These are phyloP conservation scores for Sebastes dallii DNA, from an alignment of 2,797 vertebrate species.

Conservation along the genomic window DNA sequence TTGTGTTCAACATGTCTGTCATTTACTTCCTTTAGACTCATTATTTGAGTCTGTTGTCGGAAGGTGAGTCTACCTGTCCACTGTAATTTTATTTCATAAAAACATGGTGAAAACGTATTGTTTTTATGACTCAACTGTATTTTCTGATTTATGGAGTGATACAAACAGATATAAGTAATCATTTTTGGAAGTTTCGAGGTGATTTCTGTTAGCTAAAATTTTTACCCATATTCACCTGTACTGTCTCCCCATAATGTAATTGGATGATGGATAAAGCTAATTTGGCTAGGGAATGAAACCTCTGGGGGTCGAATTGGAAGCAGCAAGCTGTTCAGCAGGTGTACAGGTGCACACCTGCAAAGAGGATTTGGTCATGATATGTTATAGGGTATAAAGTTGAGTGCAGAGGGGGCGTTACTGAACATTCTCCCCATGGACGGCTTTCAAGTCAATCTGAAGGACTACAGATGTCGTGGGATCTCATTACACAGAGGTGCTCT, in stretches of 20 bases:
- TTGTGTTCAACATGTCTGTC: slow-evolving; percentile 37
- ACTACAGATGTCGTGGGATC: slow-evolving; percentile 66
- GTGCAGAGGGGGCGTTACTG: neutral
- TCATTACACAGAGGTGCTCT: slow-evolving; percentile 60
- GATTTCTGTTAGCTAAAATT: neutral
- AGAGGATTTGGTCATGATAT: slow-evolving; percentile 27
- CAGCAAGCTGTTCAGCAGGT: slow-evolving; percentile 9
- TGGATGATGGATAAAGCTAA: slow-evolving; percentile 3
- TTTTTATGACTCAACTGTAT: too few relatives aligned
- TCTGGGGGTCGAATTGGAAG: neutral
- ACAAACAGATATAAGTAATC: too few relatives aligned
- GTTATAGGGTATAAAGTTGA: slow-evolving; percentile 34
- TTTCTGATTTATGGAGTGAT: too few relatives aligned
- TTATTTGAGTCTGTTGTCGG: slow-evolving; percentile 7
- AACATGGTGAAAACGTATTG: too few relatives aligned
- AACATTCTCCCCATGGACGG: slow-evolving; percentile 39
- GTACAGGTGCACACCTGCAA: slow-evolving; percentile 29
- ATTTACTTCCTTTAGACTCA: slow-evolving; percentile 26
- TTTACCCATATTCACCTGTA: neutral
- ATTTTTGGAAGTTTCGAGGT: neutral
- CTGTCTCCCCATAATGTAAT: neutral
- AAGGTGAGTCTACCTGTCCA: slow-evolving; percentile 1
- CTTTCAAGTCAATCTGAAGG: slow-evolving; percentile 37
- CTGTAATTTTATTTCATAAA: neutral
- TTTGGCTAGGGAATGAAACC: slow-evolving; percentile 14